A percentile compares a stretch with the other conserved stretches of the same genome.
Evolutionary conservation across 2,797 vertebrate species (phyloP).

Genomic region (Menidia menidia): DNA sequence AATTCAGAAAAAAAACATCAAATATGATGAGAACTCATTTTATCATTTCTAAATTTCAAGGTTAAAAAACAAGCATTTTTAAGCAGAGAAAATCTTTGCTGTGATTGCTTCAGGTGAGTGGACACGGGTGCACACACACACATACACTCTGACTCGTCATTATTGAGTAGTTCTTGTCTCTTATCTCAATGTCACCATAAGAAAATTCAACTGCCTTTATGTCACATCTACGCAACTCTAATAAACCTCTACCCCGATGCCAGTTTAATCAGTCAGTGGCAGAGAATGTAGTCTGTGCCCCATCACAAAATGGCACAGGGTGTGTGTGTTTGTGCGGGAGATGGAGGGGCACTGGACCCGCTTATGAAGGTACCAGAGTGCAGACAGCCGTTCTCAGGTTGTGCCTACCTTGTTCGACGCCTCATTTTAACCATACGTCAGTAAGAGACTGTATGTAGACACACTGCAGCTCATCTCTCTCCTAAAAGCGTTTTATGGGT

Average conservation of each 20-base stretch:
- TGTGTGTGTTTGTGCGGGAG: constrained; percentile 23
- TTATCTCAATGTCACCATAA: constrained; percentile 40
- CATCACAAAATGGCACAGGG: constrained; percentile 50
- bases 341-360: constrained; percentile 24
- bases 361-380: constrained; percentile 34
- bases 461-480: constrained; percentile 73
- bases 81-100: background rate
- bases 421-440: constrained; percentile 51
- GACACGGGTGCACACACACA: constrained; percentile 15
- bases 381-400: constrained; percentile 39
- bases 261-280: constrained; percentile 28
- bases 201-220: constrained; percentile 44
- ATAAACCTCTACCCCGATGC: constrained; percentile 41
- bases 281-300: constrained; percentile 49
- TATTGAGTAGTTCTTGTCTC: constrained; percentile 37
- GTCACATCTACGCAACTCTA: constrained; percentile 22
- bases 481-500: constrained; percentile 75
- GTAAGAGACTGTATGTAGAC: constrained; percentile 48
- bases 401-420: constrained; percentile 47
- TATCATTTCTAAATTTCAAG: background rate
- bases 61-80: constrained; percentile 1
- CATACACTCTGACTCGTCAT: constrained; percentile 15
- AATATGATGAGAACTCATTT: background rate
- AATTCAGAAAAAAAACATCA: constrained; percentile 3
- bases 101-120: background rate